These are phyloP conservation scores for Eupithecia vulgata DNA, from an alignment of 2,888 invertebrate species.

Conservation along the genomic window DNA sequence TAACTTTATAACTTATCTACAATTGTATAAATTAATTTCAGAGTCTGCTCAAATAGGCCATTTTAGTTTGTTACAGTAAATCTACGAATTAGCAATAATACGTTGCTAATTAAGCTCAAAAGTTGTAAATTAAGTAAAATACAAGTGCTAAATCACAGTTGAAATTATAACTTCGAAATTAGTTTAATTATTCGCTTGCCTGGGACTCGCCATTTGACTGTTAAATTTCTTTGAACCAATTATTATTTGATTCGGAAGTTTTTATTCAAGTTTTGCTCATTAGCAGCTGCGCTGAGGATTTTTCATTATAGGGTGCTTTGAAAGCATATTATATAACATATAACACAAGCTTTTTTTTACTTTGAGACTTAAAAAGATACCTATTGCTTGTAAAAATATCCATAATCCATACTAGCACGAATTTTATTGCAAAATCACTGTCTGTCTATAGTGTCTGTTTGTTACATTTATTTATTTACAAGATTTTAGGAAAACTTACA, in stretches of 20 bases:
- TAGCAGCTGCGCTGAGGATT: not conserved
- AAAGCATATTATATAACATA: not conserved
- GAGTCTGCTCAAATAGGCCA: not conserved
- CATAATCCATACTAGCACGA: not conserved
- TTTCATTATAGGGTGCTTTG: not conserved
- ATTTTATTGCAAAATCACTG: not conserved
- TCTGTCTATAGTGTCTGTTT: not conserved
- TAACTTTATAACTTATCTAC: not conserved
- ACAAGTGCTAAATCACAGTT: slow-evolving; percentile 10
- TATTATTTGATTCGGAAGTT: not conserved
- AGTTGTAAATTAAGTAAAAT: not conserved
- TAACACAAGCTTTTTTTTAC: not conserved
- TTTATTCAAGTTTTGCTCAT: not conserved
- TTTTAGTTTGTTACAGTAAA: slow-evolving; percentile 1
- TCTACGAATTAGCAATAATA: not conserved
- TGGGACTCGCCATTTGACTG: slow-evolving; percentile 3
- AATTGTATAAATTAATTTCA: not conserved
- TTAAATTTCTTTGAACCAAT: not conserved
- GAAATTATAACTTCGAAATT: slow-evolving; percentile 11
- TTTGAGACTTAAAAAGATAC: not conserved
- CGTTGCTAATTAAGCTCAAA: not conserved
- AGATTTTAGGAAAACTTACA: too few relatives aligned
- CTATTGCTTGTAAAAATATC: not conserved
- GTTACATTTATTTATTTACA: too few relatives aligned
- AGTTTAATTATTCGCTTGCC: slow-evolving; percentile 8